Base-by-base conservation (phyloP, 2,888 invertebrate species). In the Zele albiditarsus region DNA sequence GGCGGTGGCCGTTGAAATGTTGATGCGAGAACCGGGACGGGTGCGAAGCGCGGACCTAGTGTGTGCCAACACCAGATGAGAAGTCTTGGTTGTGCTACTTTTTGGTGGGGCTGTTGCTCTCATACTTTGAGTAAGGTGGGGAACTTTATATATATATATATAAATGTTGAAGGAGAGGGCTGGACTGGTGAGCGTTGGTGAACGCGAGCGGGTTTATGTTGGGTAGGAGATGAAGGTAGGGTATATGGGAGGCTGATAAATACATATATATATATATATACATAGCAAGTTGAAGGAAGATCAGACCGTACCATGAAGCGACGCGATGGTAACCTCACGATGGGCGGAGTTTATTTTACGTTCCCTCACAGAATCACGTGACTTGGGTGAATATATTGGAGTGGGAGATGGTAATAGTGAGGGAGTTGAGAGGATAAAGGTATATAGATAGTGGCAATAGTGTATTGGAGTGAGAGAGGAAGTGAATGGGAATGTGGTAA, bases 251-350 rank as follows among this genome's bases (percentile, higher is more conserved):
- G 78, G 73, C 74, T 74, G 73, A 75, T 77, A 75, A 2, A 42
- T 12, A 42, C 42, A 10, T 12, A 42, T 12, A 42, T 12, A 42
- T 42, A 42, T 12, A 12, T 12, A 12, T 12, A n/a, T 20, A 2
- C 20, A 20, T 23, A 20, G 38, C 8, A 12, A 38, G 12, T 8
- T 12, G 38, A 38, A 38, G 38, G 38, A n/a, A 46, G 3, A 46
- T 46, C n/a, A 16, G 53, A 53, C 20, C 53, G 4, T 6, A 53
- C 53, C 20, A 53, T 53, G 10, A 53, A 53, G 20, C 53, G n/a
- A 53, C 53, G 85, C 53, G 85, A 88, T 84, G 84, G 82, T 53
- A 80, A 73, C 70, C 73, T 73, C 90, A 91, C 92, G 92, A 92
- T 53, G 92, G 83, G 88, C 90, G 85, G 86, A 83, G 88, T 82